Evolutionary conservation across 1,140 invertebrate species (phyloP), one percentile per base, ranked within the genome.

Genomic region (Diplogasteroides magnus): DNA sequence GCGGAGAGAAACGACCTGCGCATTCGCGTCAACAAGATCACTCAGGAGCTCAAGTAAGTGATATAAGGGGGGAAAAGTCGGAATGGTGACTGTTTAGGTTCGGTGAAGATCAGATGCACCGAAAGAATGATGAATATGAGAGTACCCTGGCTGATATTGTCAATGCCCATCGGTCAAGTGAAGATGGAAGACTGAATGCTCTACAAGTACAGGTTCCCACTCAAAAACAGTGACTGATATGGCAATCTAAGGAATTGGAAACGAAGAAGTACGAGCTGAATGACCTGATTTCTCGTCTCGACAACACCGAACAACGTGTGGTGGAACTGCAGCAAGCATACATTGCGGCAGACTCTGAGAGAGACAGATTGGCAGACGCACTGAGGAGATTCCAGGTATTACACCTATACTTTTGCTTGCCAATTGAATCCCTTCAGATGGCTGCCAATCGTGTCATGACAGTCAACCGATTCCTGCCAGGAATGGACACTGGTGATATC

Each of bases 71-170:
- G 37, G 37, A 48, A 48, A 48, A 48, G 6, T 19, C 6, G 19
- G 6, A 48, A 48, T 48, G 37, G 19, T 48, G 37, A 48, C 37
- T 6, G 19, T 48, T 48, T 19, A 48, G 37, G 19, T 82, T 82
- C 64, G 78, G 77, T 31, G 78, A 78, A 69, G 80, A 82, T 58
- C 80, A 82, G 71, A 82, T 82, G 71, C 73, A 73, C 26, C 68
- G 81, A 13, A 82, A 82, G 67, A 83, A 69, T n/a, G 80, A 82
- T 57, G 80, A 82, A 65, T 82, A 82, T 68, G 74, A 81, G 31
- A 73, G 66, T 13, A 73, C 79, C 25, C 65, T 82, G 31, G 81
- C 83, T 56, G 77, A 82, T 64, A 65, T 83, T 32, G 62, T 77
- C 19, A 78, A 78, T 61, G 76, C 79, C 3, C 80, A 82, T 48